Conservation (phyloP, 2,113 vertebrate species). For the Clarias macrocephalus region DNA sequence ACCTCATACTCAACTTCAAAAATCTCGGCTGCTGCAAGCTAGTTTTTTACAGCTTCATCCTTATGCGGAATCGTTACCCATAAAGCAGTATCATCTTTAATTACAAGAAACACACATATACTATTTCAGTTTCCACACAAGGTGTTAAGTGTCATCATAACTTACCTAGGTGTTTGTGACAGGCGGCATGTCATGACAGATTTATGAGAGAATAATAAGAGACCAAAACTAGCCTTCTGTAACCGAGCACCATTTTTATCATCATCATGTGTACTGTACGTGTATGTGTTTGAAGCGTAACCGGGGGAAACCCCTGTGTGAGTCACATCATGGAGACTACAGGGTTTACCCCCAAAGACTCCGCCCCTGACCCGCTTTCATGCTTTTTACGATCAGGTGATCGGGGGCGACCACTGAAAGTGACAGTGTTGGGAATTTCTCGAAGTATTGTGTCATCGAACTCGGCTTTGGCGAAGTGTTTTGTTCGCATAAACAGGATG, state of each 20-base stretch:
- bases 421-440: conserved; percentile 57
- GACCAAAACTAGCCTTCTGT: not conserved
- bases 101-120: not conserved
- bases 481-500: conserved; percentile 56
- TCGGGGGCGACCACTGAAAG: conserved; percentile 51
- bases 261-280: not conserved
- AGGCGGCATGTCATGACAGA: not conserved
- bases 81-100: not conserved
- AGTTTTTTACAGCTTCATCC: not conserved
- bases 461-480: not conserved
- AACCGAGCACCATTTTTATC: not conserved
- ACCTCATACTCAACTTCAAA: not conserved
- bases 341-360: conserved; percentile 63
- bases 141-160: not conserved
- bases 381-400: conserved; percentile 66
- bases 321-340: conserved; percentile 55
- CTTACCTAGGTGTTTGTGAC: not conserved
- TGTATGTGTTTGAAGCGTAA: conserved; percentile 7
- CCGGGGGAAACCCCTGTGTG: conserved; percentile 64
- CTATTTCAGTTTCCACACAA: not conserved
- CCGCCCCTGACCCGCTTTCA: conserved; percentile 11
- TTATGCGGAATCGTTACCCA: not conserved
- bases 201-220: not conserved
- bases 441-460: conserved; percentile 33
- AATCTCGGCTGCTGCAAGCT: not conserved